Base-by-base conservation (phyloP, 2,113 vertebrate species). In the Salvelinus alpinus region DNA sequence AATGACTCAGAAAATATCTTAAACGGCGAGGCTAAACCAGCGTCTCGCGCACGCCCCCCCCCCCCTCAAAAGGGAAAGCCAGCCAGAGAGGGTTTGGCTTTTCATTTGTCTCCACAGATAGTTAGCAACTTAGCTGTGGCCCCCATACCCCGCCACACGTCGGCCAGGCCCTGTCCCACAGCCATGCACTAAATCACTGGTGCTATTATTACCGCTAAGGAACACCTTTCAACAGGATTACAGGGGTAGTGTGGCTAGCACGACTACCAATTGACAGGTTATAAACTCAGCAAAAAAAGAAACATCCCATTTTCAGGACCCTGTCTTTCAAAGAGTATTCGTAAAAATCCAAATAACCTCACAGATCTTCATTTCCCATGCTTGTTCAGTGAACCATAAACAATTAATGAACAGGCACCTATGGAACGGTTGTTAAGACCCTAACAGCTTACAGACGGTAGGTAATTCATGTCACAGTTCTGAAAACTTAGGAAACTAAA, bases 101-200 rank as follows among this genome's bases (percentile, higher is more conserved):
- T 72, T 75, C 78, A 75, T 85, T 82, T 78, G 77, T 80, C 78
- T 78, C 80, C 22, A 54, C 20, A 60, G 75, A 80, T 71, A 78
- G 77, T 82, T 82, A 77, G 78, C 73, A 70, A 80, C 69, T 85
- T 71, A 77, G 74, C 59, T n/a, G 69, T 70, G 72, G 25, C 60
- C 66, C 16, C 51, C 4, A 18, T 47, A 77, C 78, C 67, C 77
- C 67, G 44, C 29, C 62, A 64, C 60, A 70, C 71, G 57, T 69
- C 66, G 72, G 70, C 48, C 48, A 3, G 22, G 44, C 70, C 68
- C 27, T 80, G 78, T 80, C 82, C 78, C 70, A 60, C 67, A 70
- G 68, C 74, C 65, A 67, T 48, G 48, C 73, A 81, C 25, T 82
- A 82, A 85, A 85, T 85, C 78, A 80, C 75, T 47, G 31, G 64